phyloP scores from a whole-genome alignment of 2,797 vertebrate species.

The Tiaroga cobitis region DNA sequence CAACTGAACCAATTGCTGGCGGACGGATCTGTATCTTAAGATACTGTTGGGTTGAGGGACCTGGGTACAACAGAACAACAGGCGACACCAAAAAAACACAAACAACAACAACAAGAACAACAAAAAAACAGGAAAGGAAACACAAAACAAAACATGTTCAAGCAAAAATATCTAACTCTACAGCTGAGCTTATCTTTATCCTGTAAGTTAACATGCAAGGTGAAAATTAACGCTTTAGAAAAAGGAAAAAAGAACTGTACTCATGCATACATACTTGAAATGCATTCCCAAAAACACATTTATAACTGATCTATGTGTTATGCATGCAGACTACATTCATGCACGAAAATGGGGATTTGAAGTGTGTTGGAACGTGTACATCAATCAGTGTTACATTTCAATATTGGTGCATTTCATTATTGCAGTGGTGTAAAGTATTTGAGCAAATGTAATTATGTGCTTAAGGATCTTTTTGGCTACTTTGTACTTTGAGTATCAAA shows the following conservation, averaged over 20 bases:
- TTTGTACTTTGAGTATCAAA: not conserved
- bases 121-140: constrained; percentile 63
- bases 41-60: constrained; percentile 86
- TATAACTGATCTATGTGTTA: constrained; percentile 4
- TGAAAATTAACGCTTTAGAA: constrained; percentile 37
- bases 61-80: constrained; percentile 75
- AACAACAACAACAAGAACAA: constrained; percentile 79
- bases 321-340: constrained; percentile 41
- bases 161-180: constrained; percentile 70
- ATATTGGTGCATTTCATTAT: not conserved
- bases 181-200: constrained; percentile 47
- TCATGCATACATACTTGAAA: constrained; percentile 64
- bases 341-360: constrained; percentile 20
- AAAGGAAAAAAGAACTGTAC: constrained; percentile 3
- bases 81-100: constrained; percentile 78
- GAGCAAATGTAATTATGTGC: not conserved
- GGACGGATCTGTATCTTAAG: constrained; percentile 88
- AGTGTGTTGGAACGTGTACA: not conserved
- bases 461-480: not conserved
- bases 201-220: constrained; percentile 61
- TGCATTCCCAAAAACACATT: constrained; percentile 67
- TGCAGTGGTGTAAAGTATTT: not conserved
- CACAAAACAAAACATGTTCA: constrained; percentile 70
- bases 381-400: not conserved
- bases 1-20: constrained; percentile 81